Percentiles rank a stretch among this genome's conserved stretches.
Evolutionary conservation across 2,888 invertebrate species (phyloP).

Genomic region (Cynaeus angustus): DNA sequence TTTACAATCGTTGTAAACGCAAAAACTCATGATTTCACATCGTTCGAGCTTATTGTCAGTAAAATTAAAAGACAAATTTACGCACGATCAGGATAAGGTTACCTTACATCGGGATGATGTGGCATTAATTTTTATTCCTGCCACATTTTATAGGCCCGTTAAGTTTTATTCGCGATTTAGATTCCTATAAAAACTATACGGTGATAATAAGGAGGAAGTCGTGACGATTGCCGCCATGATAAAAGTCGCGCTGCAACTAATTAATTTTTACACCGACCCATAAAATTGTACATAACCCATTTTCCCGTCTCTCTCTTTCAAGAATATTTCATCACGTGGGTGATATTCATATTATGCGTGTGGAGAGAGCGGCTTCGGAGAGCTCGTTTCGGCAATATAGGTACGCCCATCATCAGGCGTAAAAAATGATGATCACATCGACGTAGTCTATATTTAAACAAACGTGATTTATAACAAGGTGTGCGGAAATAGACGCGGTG

Average conservation of each 20-base stretch:
- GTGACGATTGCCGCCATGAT: slow-evolving; percentile 49
- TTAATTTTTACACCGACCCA: slow-evolving; percentile 42
- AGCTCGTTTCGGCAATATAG: slow-evolving; percentile 4
- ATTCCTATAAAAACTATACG: slow-evolving; percentile 47
- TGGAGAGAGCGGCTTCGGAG: no score
- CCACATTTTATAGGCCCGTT: slow-evolving; percentile 38
- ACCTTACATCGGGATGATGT: slow-evolving; percentile 39
- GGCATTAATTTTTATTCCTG: slow-evolving; percentile 46
- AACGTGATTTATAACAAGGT: not conserved
- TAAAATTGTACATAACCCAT: slow-evolving; percentile 23
- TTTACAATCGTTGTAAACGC: slow-evolving; percentile 12
- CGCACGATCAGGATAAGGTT: slow-evolving; percentile 40
- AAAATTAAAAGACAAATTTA: slow-evolving; percentile 46
- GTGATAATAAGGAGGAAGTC: slow-evolving; percentile 48
- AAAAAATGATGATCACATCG: not conserved
- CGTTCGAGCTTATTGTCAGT: slow-evolving; percentile 39
- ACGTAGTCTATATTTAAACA: not conserved
- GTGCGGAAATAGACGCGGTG: not conserved
- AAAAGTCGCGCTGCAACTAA: slow-evolving; percentile 43
- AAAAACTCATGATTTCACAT: slow-evolving; percentile 15
- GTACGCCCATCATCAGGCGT: not conserved
- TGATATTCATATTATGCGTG: slow-evolving; percentile 27
- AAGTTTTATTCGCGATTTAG: slow-evolving; percentile 48
- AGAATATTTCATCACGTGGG: no score
- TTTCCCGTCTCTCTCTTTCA: slow-evolving; percentile 21